These are phyloP conservation scores for Epinotia bilunana DNA, from an alignment of 2,888 invertebrate species.

Conservation along the genomic window DNA sequence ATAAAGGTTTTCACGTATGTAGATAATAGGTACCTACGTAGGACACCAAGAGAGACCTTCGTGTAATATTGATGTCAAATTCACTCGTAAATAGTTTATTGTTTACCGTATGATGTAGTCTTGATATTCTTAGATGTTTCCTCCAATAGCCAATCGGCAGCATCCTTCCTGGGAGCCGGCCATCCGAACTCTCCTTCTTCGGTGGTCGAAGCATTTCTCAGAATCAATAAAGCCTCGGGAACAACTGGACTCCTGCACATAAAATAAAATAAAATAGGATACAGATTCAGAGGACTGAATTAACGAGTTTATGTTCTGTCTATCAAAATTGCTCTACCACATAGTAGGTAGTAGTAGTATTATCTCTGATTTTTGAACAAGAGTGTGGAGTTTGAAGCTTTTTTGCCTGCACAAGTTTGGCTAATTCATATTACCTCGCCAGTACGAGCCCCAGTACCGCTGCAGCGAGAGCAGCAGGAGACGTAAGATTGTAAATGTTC, in stretches of 20 bases:
- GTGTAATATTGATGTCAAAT: too few relatives aligned
- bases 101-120: slow-evolving; percentile 79
- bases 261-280: neutral
- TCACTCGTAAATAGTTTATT: neutral
- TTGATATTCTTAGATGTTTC: slow-evolving; percentile 84
- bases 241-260: slow-evolving; percentile 79
- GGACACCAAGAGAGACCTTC: too few relatives aligned
- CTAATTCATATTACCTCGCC: slow-evolving; percentile 68
- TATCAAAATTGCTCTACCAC: neutral
- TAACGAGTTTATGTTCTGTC: neutral
- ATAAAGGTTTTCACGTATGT: too few relatives aligned
- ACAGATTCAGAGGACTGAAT: neutral
- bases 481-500: slow-evolving; percentile 81
- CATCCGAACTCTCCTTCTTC: slow-evolving; percentile 88
- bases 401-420: neutral
- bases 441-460: slow-evolving; percentile 85
- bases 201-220: slow-evolving; percentile 86
- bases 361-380: too few relatives aligned
- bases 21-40: too few relatives aligned
- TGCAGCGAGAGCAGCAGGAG: slow-evolving; percentile 85
- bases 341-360: too few relatives aligned
- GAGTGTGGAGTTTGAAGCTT: too few relatives aligned
- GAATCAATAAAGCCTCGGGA: slow-evolving; percentile 83
- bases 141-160: slow-evolving; percentile 87
- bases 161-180: slow-evolving; percentile 85